Percentiles rank a stretch among this genome's conserved stretches.
Evolutionary conservation across 2,888 invertebrate genomes (phyloP).

Genomic region (Chymomyza caudatula): DNA sequence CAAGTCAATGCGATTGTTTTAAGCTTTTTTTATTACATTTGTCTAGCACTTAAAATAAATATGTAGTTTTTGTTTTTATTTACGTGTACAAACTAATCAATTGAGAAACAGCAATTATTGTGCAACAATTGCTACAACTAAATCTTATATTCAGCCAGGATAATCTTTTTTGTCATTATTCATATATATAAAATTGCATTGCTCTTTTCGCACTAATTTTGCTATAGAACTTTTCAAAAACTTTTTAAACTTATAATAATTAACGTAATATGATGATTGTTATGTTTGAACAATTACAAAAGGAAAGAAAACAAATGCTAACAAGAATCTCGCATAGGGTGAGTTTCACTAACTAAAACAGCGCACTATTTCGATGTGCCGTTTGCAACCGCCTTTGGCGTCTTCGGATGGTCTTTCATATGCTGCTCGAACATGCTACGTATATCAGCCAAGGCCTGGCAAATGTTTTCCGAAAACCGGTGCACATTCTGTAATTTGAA

Average conservation of each 20-base stretch:
- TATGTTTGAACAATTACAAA: constrained; percentile 48
- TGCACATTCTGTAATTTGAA: constrained; percentile 84
- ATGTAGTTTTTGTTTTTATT: constrained; percentile 24
- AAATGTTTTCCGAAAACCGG: constrained; percentile 87
- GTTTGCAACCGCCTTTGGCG: constrained; percentile 59
- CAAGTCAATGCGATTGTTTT: not conserved
- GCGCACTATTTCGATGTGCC: constrained; percentile 59
- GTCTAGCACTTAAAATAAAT: constrained; percentile 54
- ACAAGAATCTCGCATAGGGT: constrained; percentile 57
- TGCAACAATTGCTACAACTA: constrained; percentile 55
- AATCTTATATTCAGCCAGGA: constrained; percentile 50
- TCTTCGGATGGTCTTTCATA: constrained; percentile 65
- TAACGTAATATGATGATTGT: constrained; percentile 34
- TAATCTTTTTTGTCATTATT: constrained; percentile 31
- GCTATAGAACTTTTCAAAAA: constrained; percentile 35
- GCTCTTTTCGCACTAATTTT: constrained; percentile 46
- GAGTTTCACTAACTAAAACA: constrained; percentile 45
- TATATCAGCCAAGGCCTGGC: constrained; percentile 85
- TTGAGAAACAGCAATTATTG: constrained; percentile 63
- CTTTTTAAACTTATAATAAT: constrained; percentile 51
- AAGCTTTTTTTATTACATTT: constrained; percentile 29
- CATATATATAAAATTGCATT: constrained; percentile 60
- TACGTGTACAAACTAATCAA: constrained; percentile 52
- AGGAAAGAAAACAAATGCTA: constrained; percentile 66
- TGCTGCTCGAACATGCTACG: constrained; percentile 83